Evolutionary conservation across 2,797 vertebrate genomes (phyloP), one percentile per base, ranked within the genome.

Genomic region (Morelia viridis): DNA sequence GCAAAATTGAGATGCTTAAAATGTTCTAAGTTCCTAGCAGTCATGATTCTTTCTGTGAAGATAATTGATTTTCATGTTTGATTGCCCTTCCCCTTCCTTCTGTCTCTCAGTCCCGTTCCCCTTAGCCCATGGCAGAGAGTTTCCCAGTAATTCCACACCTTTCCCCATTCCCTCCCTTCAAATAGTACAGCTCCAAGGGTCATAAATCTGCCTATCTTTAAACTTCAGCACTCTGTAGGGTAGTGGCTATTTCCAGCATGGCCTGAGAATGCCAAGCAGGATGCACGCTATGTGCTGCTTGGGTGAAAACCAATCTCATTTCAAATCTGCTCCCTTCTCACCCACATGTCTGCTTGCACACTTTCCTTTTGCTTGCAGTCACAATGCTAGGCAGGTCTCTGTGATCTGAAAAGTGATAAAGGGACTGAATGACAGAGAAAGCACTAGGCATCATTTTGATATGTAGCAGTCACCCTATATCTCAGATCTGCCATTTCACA

Each of bases 201-300:
- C 91, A 71, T 87, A 46, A 65, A 86, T 94, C 68, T 58, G 26
- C 0, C 3, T 89, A 83, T 94, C 94, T 94, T 93, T 92, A 94
- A 89, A 88, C 61, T 64, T 0, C 95, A 93, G 57, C 0, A 2
- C 93, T 89, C 28, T 0, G 13, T 61, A 84, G 88, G 91, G 93
- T 12, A 88, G 85, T 94, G 95, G 96, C 96, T 97, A 97, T 97
- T 97, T 97, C 94, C 95, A 97, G 97, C 96, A 61, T 85, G 94
- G 90, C 92, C 90, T 0, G 17, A 87, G 96, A 88, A 95, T 89
- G 90, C 92, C 3, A 93, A n/a, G 93, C 91, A 68, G 93, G 96
- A 92, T 0, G 89, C 94, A 92, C 89, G 28, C 94, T 95, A 96
- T 97, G 96, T 96, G 96, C 96, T 95, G 95, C 95, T 96, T 91